A percentile compares a stretch with the other conserved stretches of the same genome.
Conservation (phyloP, 2,888 invertebrate species). For the Elmis aenea region DNA sequence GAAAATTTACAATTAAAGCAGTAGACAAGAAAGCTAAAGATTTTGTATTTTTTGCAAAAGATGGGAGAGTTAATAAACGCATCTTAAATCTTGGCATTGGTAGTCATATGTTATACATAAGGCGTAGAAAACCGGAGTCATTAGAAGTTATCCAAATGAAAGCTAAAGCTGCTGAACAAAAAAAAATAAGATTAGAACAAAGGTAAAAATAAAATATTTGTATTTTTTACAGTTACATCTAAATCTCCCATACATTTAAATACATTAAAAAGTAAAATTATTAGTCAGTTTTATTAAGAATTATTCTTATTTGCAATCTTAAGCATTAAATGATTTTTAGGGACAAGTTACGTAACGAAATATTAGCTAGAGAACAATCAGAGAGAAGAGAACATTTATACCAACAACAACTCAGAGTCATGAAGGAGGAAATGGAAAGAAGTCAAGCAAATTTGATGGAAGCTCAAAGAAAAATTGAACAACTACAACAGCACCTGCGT, state of each 20-base stretch:
- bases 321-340: conserved; percentile 52
- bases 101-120: conserved; percentile 98
- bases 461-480: conserved; percentile 75
- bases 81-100: conserved; percentile 98
- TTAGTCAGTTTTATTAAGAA: conserved; percentile 4
- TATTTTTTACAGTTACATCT: conserved; percentile 1
- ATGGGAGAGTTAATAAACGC: conserved; percentile 94
- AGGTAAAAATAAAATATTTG: conserved; percentile 49
- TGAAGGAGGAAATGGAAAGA: conserved; percentile 91
- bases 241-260: background rate
- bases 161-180: conserved; percentile 93
- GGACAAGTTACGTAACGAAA: conserved; percentile 85
- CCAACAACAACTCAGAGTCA: conserved; percentile 80
- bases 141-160: conserved; percentile 99
- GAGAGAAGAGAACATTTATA: conserved; percentile 94
- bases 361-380: conserved; percentile 88
- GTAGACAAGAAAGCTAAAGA: conserved; percentile 98
- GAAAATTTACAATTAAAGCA: conserved; percentile 98
- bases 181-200: conserved; percentile 85
- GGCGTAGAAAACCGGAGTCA: conserved; percentile 95
- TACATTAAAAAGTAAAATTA: conserved; percentile 1
- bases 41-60: conserved; percentile 95
- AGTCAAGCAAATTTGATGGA: conserved; percentile 67
- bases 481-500: conserved; percentile 82
- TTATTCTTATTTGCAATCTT: too few relatives aligned